Percentiles rank a stretch among this genome's conserved stretches.
These are phyloP conservation scores for Zonitis immaculata DNA, from an alignment of 2,888 invertebrate species.

Conservation along the genomic window DNA sequence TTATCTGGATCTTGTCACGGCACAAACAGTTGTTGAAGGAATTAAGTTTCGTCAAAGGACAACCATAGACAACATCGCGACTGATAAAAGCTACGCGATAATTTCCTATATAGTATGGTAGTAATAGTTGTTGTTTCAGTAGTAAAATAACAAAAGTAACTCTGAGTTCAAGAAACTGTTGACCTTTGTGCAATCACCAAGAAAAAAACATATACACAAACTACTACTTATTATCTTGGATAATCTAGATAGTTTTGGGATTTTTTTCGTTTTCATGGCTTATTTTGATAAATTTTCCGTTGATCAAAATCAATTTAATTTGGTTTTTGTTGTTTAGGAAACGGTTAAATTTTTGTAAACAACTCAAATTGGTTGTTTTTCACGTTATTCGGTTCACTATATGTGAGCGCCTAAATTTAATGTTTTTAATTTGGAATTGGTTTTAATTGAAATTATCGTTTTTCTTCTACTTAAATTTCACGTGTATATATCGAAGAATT, in stretches of 20 bases:
- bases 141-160: too few species aligned
- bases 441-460: too few species aligned
- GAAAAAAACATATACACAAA: too few species aligned
- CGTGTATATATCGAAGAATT: not conserved
- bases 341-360: not conserved
- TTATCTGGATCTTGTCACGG: slow-evolving; percentile 31
- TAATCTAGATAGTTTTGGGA: too few species aligned
- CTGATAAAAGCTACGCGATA: slow-evolving; percentile 20
- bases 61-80: slow-evolving; percentile 5
- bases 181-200: not conserved
- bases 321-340: not conserved
- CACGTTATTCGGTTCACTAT: not conserved
- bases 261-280: not conserved
- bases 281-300: not conserved
- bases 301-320: not conserved
- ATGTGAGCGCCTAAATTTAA: not conserved
- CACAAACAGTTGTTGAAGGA: slow-evolving; percentile 21
- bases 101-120: not conserved
- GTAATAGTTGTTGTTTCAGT: not conserved
- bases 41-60: slow-evolving; percentile 17
- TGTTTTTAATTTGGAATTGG: not conserved
- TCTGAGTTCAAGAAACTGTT: slow-evolving; percentile 4
- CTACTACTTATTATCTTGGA: too few species aligned
- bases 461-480: too few species aligned
- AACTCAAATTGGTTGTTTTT: not conserved